Percentiles rank a stretch among this genome's conserved stretches.
Conservation (phyloP, 2,888 invertebrate species). For the Hyalella azteca region DNA sequence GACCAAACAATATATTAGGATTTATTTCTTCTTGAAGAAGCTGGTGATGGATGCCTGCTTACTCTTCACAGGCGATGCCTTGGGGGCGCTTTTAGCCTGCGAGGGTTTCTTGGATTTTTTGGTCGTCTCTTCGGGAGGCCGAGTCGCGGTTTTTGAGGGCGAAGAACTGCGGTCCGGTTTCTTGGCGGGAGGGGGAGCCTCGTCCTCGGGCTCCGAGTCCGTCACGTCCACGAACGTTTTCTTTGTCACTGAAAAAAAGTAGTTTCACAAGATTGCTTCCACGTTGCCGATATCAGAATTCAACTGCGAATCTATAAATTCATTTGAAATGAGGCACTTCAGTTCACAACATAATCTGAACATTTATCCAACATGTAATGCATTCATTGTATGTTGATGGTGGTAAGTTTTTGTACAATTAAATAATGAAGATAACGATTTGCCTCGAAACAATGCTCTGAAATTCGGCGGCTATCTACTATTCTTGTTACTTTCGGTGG, state of each 20-base stretch:
- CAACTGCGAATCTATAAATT: too few relatives aligned
- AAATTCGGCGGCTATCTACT: too few relatives aligned
- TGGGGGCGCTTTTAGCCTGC: not conserved
- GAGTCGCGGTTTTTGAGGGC: not conserved
- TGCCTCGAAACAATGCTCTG: too few relatives aligned
- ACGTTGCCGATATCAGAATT: too few relatives aligned
- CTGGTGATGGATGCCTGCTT: slow-evolving; percentile 15
- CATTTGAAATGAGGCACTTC: too few relatives aligned
- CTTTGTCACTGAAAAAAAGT: slow-evolving; percentile 9
- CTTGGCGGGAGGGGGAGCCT: not conserved
- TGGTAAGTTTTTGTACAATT: too few relatives aligned
- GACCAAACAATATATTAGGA: not conserved
- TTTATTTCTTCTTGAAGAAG: slow-evolving; percentile 22
- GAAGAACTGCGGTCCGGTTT: not conserved
- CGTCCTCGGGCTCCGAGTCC: slow-evolving; percentile 19
- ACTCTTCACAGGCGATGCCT: not conserved
- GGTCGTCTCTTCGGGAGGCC: not conserved
- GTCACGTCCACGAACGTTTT: slow-evolving; percentile 26
- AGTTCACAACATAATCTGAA: too few relatives aligned
- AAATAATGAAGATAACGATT: too few relatives aligned
- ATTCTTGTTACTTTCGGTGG: too few relatives aligned
- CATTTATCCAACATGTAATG: too few relatives aligned
- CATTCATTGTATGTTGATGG: too few relatives aligned
- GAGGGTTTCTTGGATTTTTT: not conserved
- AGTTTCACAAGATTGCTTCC: too few relatives aligned